phyloP scores from a whole-genome alignment of 2,888 invertebrate genomes.

The Idaea biselata region DNA sequence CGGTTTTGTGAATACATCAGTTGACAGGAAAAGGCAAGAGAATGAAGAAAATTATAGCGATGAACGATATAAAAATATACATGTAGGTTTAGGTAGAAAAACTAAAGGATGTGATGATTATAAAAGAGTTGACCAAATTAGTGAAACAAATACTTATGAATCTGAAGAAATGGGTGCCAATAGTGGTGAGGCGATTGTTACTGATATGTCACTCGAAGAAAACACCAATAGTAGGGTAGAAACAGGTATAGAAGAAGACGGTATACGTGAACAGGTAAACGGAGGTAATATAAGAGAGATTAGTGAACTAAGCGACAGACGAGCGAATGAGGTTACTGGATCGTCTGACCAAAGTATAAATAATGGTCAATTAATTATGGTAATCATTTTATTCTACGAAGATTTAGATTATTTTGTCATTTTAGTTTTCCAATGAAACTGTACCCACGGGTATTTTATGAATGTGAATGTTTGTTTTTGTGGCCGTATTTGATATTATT shows the following conservation, averaged over 20 bases:
- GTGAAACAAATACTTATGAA: slow-evolving; percentile 13
- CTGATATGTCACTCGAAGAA: slow-evolving; percentile 22
- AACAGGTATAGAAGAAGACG: slow-evolving; percentile 17
- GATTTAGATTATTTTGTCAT: slow-evolving; percentile 50
- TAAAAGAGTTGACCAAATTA: slow-evolving; percentile 27
- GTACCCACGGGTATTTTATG: background rate
- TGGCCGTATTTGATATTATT: no score
- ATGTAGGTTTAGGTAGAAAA: slow-evolving; percentile 3
- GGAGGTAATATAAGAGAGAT: slow-evolving; percentile 40
- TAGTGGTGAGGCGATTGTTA: background rate
- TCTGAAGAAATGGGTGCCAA: slow-evolving; percentile 1
- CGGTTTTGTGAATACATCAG: background rate
- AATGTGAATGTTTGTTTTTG: background rate
- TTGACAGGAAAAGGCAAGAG: slow-evolving; percentile 14
- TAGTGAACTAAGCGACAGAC: slow-evolving; percentile 49
- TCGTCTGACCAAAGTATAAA: slow-evolving; percentile 42
- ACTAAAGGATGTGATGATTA: slow-evolving; percentile 1
- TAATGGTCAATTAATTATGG: slow-evolving; percentile 63
- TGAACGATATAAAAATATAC: slow-evolving; percentile 15
- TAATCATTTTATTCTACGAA: slow-evolving; percentile 57
- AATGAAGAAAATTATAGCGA: slow-evolving; percentile 21
- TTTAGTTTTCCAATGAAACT: slow-evolving; percentile 44
- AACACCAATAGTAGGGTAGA: slow-evolving; percentile 27
- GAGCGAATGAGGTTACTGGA: slow-evolving; percentile 51
- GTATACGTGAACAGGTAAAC: slow-evolving; percentile 30